Evolutionary conservation across 2,888 invertebrate species (phyloP).

Genomic region (Eumacrocentrus americanus): DNA sequence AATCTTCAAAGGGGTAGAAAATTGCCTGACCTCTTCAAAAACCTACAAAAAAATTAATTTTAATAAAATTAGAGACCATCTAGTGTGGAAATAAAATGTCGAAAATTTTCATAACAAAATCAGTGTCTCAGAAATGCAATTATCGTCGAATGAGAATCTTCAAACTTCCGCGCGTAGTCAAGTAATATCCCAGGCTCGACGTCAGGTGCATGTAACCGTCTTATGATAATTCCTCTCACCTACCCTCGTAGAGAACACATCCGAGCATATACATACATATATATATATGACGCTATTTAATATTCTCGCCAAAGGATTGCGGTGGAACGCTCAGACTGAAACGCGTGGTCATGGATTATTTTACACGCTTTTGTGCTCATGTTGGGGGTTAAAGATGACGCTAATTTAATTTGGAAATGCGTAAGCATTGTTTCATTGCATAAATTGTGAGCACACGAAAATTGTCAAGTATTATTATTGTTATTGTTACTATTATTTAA

Average conservation of each 20-base stretch:
- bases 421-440: too few species aligned
- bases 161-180: neutral
- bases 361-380: slow-evolving; percentile 5
- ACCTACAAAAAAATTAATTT: too few species aligned
- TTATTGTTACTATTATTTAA: too few species aligned
- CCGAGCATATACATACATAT: neutral
- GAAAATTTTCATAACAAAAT: too few species aligned
- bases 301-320: slow-evolving; percentile 15
- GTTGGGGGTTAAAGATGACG: neutral
- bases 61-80: too few species aligned
- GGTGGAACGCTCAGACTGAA: slow-evolving; percentile 9
- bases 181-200: neutral
- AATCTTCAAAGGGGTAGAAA: too few species aligned
- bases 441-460: too few species aligned
- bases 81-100: too few species aligned
- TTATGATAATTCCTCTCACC: slow-evolving; percentile 23
- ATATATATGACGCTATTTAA: slow-evolving; percentile 9
- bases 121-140: neutral
- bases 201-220: slow-evolving; percentile 21
- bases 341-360: slow-evolving; percentile 8
- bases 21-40: too few species aligned
- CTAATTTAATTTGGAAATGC: neutral
- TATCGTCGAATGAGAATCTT: slow-evolving; percentile 7
- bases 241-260: neutral
- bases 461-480: neutral